phyloP scores from a whole-genome alignment of 2,888 invertebrate species.

The Lottia gigantea region DNA sequence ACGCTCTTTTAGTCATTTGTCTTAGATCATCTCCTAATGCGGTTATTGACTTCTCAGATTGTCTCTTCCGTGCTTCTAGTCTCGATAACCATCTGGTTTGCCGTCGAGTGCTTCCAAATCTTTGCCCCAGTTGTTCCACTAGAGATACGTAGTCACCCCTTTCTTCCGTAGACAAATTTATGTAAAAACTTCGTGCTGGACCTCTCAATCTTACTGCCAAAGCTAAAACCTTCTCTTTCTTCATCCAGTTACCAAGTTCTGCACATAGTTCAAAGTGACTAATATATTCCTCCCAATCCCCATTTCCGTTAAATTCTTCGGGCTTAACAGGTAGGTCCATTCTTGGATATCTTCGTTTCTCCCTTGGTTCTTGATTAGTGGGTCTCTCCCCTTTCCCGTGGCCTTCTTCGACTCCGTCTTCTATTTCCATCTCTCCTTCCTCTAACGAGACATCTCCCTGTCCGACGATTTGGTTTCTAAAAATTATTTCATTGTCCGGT shows the following conservation, averaged over 20 bases:
- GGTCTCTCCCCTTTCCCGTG: too few relatives aligned
- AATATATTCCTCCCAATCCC: slow-evolving; percentile 16
- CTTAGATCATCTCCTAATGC: too few relatives aligned
- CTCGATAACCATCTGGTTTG: too few relatives aligned
- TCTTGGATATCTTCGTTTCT: background rate
- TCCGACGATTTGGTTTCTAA: too few relatives aligned
- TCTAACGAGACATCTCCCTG: too few relatives aligned
- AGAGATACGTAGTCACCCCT: background rate
- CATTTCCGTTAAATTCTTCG: slow-evolving; percentile 3
- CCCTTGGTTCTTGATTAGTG: background rate
- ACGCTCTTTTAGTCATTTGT: too few relatives aligned
- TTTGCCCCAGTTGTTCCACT: background rate
- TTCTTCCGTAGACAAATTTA: background rate
- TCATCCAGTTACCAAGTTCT: slow-evolving; percentile 11
- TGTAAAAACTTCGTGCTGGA: background rate
- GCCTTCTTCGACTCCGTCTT: too few relatives aligned
- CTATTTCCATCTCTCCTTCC: too few relatives aligned
- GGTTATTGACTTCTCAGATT: too few relatives aligned
- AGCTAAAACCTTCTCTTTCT: slow-evolving; percentile 2
- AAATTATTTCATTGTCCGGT: too few relatives aligned
- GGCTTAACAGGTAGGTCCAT: slow-evolving; percentile 6
- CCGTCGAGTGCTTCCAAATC: too few relatives aligned
- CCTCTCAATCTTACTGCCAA: slow-evolving; percentile 14
- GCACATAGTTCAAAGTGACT: slow-evolving; percentile 15
- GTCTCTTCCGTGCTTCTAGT: too few relatives aligned